phyloP scores from a whole-genome alignment of 2,797 vertebrate genomes.

The Bucorvus abyssinicus region DNA sequence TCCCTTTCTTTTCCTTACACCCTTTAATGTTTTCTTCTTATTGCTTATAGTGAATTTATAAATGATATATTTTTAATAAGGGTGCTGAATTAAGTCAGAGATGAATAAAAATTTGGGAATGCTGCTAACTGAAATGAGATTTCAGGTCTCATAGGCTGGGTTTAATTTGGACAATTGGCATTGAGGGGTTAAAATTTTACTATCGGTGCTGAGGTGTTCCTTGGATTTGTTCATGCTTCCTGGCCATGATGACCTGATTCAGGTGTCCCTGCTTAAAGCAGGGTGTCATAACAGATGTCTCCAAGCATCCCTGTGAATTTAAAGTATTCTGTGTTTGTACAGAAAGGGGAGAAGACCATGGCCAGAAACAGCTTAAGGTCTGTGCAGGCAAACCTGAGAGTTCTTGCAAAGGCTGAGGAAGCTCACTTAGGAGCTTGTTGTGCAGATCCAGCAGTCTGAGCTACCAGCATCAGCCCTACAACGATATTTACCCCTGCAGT shows the following conservation, averaged over 20 bases:
- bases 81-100: neutral
- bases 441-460: fast-evolving
- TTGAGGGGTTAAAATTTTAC: fast-evolving
- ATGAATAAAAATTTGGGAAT: neutral
- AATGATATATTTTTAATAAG: neutral
- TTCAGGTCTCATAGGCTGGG: neutral
- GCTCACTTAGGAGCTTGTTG: neutral
- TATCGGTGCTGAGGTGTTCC: neutral
- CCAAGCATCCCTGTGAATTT: neutral
- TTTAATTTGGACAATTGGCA: neutral
- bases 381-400: neutral
- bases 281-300: neutral
- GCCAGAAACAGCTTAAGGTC: neutral
- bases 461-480: neutral
- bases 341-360: neutral
- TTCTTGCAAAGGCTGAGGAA: neutral
- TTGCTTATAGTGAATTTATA: neutral
- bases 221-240: neutral
- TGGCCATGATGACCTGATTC: neutral
- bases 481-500: neutral
- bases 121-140: neutral
- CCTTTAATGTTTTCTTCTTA: neutral
- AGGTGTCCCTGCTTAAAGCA: neutral
- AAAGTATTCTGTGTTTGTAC: neutral
- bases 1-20: neutral